These are phyloP conservation scores for Macrobrachium rosenbergii DNA, from an alignment of 1,140 invertebrate species.

Conservation along the genomic window DNA sequence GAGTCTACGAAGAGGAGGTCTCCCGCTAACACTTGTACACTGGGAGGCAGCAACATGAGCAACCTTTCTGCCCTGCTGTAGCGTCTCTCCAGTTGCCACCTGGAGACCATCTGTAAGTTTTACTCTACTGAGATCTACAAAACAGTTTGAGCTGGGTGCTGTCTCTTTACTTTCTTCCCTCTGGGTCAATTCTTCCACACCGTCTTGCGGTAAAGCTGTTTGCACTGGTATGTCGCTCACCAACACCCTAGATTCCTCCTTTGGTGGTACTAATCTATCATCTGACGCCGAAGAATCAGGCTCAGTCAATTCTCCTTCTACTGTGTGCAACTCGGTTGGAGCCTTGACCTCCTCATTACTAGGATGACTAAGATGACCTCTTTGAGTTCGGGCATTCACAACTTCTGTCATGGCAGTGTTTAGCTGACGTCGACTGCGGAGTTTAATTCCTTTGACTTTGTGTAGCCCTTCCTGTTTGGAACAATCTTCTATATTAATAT, in stretches of 20 bases:
- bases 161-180: constrained; percentile 25
- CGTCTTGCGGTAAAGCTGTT: constrained; percentile 25
- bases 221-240: constrained; percentile 22
- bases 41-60: constrained; percentile 25
- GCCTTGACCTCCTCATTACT: constrained; percentile 15
- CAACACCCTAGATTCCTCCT: constrained; percentile 48
- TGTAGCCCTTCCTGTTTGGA: constrained; percentile 14
- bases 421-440: constrained; percentile 49
- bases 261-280: constrained; percentile 1
- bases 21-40: constrained; percentile 36
- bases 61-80: constrained; percentile 20
- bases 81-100: constrained; percentile 2
- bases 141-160: constrained; percentile 57
- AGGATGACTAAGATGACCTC: constrained; percentile 42
- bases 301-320: constrained; percentile 39
- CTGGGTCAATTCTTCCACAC: constrained; percentile 20
- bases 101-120: constrained; percentile 49
- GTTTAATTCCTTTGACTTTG: constrained; percentile 40
- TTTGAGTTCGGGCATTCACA: constrained; percentile 41
- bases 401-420: constrained; percentile 47
- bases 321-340: constrained; percentile 30
- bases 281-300: constrained; percentile 12
- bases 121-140: constrained; percentile 58
- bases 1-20: constrained; percentile 52
- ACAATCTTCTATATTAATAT: constrained; percentile 12